Conservation (phyloP, 2,797 vertebrate genomes). For the Brachyrhaphis roseni region DNA sequence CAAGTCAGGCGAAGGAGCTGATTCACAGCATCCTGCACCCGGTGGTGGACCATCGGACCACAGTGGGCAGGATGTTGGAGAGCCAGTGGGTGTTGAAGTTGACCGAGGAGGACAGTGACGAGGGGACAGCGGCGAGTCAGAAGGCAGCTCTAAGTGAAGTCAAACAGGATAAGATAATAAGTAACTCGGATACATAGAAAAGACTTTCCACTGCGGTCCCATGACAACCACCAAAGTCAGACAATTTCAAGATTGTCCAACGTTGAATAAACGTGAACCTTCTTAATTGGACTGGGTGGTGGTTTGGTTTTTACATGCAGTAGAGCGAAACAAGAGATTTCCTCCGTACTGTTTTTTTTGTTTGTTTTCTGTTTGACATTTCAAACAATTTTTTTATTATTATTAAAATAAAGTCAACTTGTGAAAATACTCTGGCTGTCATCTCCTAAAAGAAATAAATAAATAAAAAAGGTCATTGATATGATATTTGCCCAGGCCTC, state of each 20-base stretch:
- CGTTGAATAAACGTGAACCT: neutral
- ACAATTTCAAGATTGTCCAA: neutral
- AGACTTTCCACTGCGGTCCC: neutral
- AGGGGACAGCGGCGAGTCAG: neutral
- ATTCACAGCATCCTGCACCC: slow-evolving; percentile 37
- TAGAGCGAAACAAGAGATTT: neutral
- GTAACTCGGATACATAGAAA: slow-evolving; percentile 4
- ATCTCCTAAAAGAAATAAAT: neutral
- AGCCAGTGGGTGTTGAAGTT: slow-evolving; percentile 18
- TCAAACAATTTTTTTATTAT: neutral
- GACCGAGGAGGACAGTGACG: neutral
- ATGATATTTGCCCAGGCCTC: no score
- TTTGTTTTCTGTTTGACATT: neutral
- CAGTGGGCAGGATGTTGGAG: slow-evolving; percentile 9
- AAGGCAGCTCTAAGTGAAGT: neutral
- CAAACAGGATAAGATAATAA: neutral
- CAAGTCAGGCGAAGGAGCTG: slow-evolving; percentile 10
- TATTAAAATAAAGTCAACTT: neutral
- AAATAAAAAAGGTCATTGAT: neutral
- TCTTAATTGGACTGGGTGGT: neutral
- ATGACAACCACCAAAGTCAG: neutral
- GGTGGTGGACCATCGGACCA: slow-evolving; percentile 10
- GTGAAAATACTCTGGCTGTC: neutral
- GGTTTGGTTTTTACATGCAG: neutral
- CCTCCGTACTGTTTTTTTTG: neutral